These are phyloP conservation scores for Melozone crissalis DNA, from an alignment of 2,113 vertebrate species.

Conservation along the genomic window DNA sequence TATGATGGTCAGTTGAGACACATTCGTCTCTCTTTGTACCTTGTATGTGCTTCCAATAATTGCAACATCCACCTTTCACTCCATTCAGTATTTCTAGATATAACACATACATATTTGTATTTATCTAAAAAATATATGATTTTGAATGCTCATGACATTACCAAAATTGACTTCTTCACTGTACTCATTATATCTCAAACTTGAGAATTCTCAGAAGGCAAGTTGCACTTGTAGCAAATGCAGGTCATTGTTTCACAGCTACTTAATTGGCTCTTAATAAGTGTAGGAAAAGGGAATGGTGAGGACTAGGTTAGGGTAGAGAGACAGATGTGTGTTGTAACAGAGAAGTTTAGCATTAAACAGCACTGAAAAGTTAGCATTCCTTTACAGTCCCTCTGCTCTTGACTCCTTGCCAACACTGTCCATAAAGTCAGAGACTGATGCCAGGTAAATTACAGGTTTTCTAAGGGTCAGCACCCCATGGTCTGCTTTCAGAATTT, in stretches of 20 bases:
- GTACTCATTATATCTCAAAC: background rate
- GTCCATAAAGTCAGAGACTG: background rate
- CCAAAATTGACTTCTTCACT: background rate
- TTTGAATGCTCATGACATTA: background rate
- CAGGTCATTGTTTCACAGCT: background rate
- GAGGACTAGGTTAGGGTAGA: background rate
- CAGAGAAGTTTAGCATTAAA: background rate
- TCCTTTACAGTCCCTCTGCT: background rate
- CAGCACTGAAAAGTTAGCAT: background rate
- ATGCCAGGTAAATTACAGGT: background rate
- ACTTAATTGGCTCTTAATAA: rapidly evolving
- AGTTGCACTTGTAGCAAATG: background rate
- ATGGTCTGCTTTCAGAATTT: background rate
- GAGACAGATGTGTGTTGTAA: background rate
- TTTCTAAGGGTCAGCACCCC: background rate
- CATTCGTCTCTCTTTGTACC: background rate
- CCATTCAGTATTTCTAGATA: background rate
- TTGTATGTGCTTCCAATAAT: background rate
- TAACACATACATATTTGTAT: background rate
- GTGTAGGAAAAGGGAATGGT: background rate
- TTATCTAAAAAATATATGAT: background rate
- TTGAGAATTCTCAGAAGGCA: background rate
- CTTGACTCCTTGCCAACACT: background rate
- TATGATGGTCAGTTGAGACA: background rate
- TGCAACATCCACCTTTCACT: background rate